phyloP scores from a whole-genome alignment of 2,113 vertebrate species.

The Pluvialis apricaria region DNA sequence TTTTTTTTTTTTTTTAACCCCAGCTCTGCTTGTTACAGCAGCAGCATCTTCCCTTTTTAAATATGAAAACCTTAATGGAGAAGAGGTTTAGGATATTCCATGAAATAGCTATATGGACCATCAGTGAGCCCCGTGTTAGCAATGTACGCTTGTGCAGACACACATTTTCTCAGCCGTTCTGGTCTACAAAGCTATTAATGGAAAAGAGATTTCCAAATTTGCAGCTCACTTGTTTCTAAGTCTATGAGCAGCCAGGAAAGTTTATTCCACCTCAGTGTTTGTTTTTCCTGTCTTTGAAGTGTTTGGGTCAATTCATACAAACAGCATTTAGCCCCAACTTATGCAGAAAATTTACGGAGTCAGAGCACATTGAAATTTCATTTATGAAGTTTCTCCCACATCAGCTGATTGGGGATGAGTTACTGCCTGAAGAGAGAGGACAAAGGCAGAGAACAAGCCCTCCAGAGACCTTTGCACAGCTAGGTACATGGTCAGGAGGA shows the following conservation, averaged over 20 bases:
- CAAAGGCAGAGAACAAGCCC: neutral
- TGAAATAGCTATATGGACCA: neutral
- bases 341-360: accelerated
- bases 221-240: neutral
- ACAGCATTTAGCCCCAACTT: neutral
- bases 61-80: neutral
- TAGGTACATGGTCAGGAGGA: neutral
- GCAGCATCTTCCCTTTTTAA: neutral
- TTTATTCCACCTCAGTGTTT: neutral
- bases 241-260: neutral
- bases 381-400: neutral
- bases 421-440: neutral
- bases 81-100: neutral
- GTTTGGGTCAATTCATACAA: neutral
- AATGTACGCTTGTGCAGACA: neutral
- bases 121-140: neutral
- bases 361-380: neutral
- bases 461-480: neutral
- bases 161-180: neutral
- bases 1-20: neutral
- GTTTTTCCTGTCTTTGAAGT: neutral
- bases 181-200: neutral
- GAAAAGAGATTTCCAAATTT: neutral
- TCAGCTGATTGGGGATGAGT: neutral
- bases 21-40: neutral